Percentiles rank a stretch among this genome's conserved stretches.
These are phyloP conservation scores for Pipra filicauda DNA, from an alignment of 2,113 vertebrate species.

Conservation along the genomic window DNA sequence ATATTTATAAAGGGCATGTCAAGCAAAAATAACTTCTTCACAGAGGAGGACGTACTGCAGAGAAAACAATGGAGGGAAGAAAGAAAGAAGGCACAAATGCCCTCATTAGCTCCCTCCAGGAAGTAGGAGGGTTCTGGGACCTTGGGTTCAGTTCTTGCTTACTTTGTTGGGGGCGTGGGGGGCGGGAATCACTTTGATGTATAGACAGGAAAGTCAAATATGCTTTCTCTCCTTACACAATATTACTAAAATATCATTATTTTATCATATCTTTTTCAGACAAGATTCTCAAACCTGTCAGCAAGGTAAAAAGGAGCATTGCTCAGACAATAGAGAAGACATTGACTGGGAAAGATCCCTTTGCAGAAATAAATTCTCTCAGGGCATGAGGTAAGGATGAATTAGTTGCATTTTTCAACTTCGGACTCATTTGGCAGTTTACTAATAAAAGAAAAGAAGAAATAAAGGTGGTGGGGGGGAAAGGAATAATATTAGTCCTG, in stretches of 20 bases:
- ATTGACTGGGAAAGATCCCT: background rate
- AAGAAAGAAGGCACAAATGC: background rate
- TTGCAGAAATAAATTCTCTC: background rate
- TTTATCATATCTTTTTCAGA: background rate
- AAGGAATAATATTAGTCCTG: background rate
- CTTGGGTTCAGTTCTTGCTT: background rate
- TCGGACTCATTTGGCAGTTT: background rate
- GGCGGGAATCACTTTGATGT: background rate
- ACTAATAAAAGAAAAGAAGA: background rate
- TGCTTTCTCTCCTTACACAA: background rate
- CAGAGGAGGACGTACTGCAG: background rate
- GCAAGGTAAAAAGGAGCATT: background rate
- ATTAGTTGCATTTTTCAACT: background rate
- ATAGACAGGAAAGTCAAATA: background rate
- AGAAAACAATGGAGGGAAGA: background rate
- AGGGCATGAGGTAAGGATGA: background rate
- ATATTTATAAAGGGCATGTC: background rate
- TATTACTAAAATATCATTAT: background rate
- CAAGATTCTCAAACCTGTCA: background rate
- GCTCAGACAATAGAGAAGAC: background rate
- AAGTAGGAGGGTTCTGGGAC: background rate
- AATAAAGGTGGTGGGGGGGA: too few species aligned
- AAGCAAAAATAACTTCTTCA: conserved; percentile 1
- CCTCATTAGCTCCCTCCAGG: background rate
- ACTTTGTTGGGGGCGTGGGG: background rate